phyloP scores from a whole-genome alignment of 2,113 vertebrate species.

The Lepidothrix coronata region DNA sequence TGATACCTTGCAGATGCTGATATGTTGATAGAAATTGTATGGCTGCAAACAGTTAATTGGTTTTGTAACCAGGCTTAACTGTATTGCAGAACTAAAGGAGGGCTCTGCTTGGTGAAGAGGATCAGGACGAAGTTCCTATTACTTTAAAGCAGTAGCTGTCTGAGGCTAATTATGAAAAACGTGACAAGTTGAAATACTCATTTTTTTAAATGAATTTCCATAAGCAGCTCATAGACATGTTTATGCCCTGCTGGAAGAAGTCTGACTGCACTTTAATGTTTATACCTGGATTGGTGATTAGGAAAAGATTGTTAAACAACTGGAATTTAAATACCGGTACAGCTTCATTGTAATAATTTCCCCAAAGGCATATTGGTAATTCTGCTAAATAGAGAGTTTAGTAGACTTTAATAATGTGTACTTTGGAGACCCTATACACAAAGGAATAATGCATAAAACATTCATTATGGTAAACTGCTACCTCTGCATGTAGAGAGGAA shows the following conservation, averaged over 20 bases:
- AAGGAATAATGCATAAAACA: slow-evolving; percentile 78
- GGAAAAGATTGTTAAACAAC: slow-evolving; percentile 74
- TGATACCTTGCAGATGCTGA: neutral
- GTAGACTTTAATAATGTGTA: slow-evolving; percentile 79
- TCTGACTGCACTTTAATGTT: slow-evolving; percentile 69
- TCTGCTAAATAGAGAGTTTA: slow-evolving; percentile 80
- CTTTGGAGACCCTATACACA: slow-evolving; percentile 75
- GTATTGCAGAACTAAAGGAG: neutral
- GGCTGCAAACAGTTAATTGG: slow-evolving; percentile 26
- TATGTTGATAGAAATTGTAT: neutral
- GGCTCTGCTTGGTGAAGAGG: neutral
- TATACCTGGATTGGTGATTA: slow-evolving; percentile 61
- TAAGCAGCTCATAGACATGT: slow-evolving; percentile 43
- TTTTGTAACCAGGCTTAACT: neutral
- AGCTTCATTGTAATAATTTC: slow-evolving; percentile 73
- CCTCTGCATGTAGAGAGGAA: slow-evolving; percentile 70
- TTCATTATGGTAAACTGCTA: slow-evolving; percentile 78
- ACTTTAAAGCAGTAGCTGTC: slow-evolving; percentile 29
- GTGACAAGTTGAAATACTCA: neutral
- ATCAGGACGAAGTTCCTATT: neutral
- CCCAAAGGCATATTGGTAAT: slow-evolving; percentile 75
- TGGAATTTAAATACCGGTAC: slow-evolving; percentile 73
- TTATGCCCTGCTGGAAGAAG: slow-evolving; percentile 37
- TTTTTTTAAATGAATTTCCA: slow-evolving; percentile 7
- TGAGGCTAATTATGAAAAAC: neutral